phyloP scores from a whole-genome alignment of 2,113 vertebrate species.

The Nesoenas mayeri region DNA sequence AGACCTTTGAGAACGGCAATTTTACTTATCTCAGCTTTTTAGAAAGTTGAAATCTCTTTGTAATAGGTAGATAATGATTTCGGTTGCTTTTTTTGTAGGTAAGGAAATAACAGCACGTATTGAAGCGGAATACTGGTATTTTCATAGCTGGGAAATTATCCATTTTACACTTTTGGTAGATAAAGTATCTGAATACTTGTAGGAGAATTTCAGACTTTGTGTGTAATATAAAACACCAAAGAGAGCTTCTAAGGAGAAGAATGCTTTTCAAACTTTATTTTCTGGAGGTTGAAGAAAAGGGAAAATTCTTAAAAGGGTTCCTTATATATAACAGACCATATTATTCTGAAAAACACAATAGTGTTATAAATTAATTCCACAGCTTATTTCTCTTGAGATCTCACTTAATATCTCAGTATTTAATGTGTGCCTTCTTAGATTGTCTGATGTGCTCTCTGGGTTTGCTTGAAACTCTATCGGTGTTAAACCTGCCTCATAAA shows the following conservation, averaged over 20 bases:
- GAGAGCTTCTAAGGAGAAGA: constrained; percentile 33
- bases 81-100: neutral
- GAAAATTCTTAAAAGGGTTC: constrained; percentile 1
- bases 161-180: neutral
- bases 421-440: neutral
- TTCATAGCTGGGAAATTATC: constrained; percentile 39
- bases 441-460: neutral
- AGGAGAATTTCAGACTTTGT: neutral
- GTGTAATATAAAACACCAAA: neutral
- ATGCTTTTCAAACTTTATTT: constrained; percentile 55
- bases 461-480: neutral
- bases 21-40: constrained; percentile 63
- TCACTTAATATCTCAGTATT: neutral
- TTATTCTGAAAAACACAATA: constrained; percentile 13
- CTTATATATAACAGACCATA: neutral
- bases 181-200: constrained; percentile 46
- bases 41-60: constrained; percentile 41
- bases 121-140: constrained; percentile 11
- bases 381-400: neutral
- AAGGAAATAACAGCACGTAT: neutral
- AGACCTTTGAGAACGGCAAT: constrained; percentile 33
- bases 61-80: constrained; percentile 50
- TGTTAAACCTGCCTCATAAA: neutral
- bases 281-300: neutral
- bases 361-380: neutral